Evolutionary conservation across 2,113 vertebrate species (phyloP).

Genomic region (Entelurus aequoreus): DNA sequence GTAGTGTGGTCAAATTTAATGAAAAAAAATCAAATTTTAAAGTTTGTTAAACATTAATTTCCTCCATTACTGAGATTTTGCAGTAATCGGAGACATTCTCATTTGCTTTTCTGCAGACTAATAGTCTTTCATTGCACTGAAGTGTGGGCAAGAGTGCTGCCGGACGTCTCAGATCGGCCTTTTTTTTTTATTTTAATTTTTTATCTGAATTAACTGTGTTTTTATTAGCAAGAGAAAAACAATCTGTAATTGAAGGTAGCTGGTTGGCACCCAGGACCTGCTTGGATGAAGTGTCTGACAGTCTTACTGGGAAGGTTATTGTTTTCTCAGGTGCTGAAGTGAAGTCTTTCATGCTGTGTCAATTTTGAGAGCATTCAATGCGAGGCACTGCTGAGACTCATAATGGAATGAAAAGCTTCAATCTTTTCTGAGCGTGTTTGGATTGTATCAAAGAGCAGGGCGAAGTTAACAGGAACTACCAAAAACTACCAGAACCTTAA

Average conservation of each 20-base stretch:
- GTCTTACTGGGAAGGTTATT: slow-evolving; percentile 55
- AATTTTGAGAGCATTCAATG: slow-evolving; percentile 31
- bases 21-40: slow-evolving; percentile 5
- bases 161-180: slow-evolving; percentile 18
- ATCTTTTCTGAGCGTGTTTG: slow-evolving; percentile 4
- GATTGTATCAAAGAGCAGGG: not conserved
- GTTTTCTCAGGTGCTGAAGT: slow-evolving; percentile 37
- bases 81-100: slow-evolving; percentile 15
- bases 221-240: slow-evolving; percentile 42
- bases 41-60: slow-evolving; percentile 10
- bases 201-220: slow-evolving; percentile 9
- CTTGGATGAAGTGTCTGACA: slow-evolving; percentile 47
- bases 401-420: slow-evolving; percentile 4
- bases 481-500: too few relatives aligned
- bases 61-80: slow-evolving; percentile 41
- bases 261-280: slow-evolving; percentile 13
- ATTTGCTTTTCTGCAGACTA: slow-evolving; percentile 37
- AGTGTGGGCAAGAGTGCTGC: slow-evolving; percentile 21
- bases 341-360: slow-evolving; percentile 25
- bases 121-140: slow-evolving; percentile 32
- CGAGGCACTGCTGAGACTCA: slow-evolving; percentile 26
- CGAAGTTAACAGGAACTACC: too few relatives aligned
- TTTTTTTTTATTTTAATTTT: slow-evolving; percentile 1
- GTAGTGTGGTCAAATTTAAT: too few relatives aligned
- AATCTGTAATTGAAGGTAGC: slow-evolving; percentile 35